phyloP scores from a whole-genome alignment of 1,140 invertebrate genomes.

The Stenopsyche tienmushanensis region DNA sequence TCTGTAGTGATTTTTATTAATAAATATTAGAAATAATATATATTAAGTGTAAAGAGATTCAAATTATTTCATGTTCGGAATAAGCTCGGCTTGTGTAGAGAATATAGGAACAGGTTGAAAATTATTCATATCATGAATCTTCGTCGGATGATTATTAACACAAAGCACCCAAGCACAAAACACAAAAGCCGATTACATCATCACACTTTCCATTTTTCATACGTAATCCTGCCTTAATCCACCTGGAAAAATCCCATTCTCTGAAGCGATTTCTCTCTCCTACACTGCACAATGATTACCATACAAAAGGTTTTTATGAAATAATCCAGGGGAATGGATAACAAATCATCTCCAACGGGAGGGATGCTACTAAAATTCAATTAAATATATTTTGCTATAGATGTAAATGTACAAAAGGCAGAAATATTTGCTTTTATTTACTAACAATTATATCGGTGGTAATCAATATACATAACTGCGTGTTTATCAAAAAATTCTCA shows the following conservation, averaged over 20 bases:
- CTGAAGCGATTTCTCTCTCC: conserved; percentile 46
- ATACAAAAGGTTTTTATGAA: conserved; percentile 43
- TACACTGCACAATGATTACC: conserved; percentile 36
- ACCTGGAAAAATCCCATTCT: conserved; percentile 56
- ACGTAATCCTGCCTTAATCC: conserved; percentile 57
- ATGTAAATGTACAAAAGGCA: no score
- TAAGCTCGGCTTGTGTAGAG: not conserved
- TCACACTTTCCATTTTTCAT: conserved; percentile 41
- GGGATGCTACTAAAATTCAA: no score
- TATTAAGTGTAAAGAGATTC: not conserved
- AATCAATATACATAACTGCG: no score
- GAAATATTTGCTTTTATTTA: no score
- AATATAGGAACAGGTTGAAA: conserved; percentile 17
- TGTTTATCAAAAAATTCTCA: no score
- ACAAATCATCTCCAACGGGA: conserved; percentile 35
- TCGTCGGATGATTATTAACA: conserved; percentile 22
- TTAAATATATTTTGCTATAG: not conserved
- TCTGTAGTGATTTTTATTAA: not conserved
- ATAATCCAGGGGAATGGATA: conserved; percentile 38
- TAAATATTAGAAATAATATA: not conserved
- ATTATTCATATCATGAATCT: conserved; percentile 26
- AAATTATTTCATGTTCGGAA: no score
- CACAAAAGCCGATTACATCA: conserved; percentile 36
- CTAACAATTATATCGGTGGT: no score
- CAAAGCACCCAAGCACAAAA: not conserved